phyloP scores from a whole-genome alignment of 2,113 vertebrate genomes.

The Bubo bubo region DNA sequence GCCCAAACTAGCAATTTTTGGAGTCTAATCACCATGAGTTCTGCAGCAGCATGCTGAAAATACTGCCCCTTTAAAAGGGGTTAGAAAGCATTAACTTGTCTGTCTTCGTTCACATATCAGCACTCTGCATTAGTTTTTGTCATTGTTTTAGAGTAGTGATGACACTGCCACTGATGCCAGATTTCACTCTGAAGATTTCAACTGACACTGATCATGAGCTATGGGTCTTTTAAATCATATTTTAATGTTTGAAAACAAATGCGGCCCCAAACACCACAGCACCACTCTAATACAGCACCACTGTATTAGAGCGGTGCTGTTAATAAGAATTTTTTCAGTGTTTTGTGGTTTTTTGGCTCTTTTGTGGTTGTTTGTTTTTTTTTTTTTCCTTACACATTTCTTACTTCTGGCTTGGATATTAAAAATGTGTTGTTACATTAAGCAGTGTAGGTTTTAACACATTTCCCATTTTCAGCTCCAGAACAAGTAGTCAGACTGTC shows the following conservation, averaged over 20 bases:
- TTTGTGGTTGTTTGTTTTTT: too few relatives aligned
- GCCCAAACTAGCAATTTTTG: not conserved
- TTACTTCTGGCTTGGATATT: not conserved
- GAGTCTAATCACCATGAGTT: not conserved
- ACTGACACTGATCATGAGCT: not conserved
- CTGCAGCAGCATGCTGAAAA: not conserved
- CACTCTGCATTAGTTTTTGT: not conserved
- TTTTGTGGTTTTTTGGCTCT: not conserved
- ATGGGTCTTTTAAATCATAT: not conserved
- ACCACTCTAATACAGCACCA: not conserved
- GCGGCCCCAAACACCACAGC: not conserved
- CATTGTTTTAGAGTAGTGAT: not conserved
- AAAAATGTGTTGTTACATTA: not conserved
- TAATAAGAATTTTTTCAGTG: not conserved
- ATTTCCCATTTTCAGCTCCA: not conserved
- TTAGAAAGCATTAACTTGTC: not conserved
- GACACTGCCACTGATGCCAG: not conserved
- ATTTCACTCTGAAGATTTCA: not conserved
- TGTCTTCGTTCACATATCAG: rapidly evolving
- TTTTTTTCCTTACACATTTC: not conserved
- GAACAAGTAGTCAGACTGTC: not conserved
- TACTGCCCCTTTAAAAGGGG: not conserved
- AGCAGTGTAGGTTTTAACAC: not conserved
- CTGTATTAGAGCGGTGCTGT: not conserved
- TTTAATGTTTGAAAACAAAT: not conserved